Conservation (phyloP, 2,888 invertebrate genomes). For the Exocentrus adspersus region DNA sequence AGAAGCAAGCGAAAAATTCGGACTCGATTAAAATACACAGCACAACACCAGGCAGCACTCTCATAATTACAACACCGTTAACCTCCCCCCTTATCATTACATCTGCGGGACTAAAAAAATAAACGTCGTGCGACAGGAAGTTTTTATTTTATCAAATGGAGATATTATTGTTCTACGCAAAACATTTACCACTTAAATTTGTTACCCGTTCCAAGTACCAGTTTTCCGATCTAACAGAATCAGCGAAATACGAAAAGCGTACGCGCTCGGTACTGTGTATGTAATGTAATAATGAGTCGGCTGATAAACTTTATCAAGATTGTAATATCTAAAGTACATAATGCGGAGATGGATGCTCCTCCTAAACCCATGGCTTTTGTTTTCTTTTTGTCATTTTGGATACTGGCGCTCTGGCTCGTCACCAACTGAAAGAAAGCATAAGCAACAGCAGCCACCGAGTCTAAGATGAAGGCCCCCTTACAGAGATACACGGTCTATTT, state of each 20-base stretch:
- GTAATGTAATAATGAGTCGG: constrained; percentile 16
- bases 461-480: constrained; percentile 39
- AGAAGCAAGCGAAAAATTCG: neutral
- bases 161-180: constrained; percentile 30
- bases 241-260: constrained; percentile 26
- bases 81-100: constrained; percentile 10
- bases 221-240: constrained; percentile 24
- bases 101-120: constrained; percentile 21
- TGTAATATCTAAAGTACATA: constrained; percentile 29
- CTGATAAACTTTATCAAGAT: constrained; percentile 27
- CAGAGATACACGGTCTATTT: constrained; percentile 36
- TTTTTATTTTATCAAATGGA: constrained; percentile 33
- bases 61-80: constrained; percentile 24
- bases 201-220: constrained; percentile 4
- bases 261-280: constrained; percentile 1
- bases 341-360: constrained; percentile 4
- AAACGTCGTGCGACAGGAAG: constrained; percentile 32
- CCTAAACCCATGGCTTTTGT: constrained; percentile 2
- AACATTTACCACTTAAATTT: constrained; percentile 24
- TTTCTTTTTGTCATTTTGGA: constrained; percentile 17
- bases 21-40: constrained; percentile 10
- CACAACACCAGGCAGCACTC: constrained; percentile 20
- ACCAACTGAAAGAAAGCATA: constrained; percentile 3
- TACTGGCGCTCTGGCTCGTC: too few species aligned
- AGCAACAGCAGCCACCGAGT: constrained; percentile 16